Conservation (phyloP, 2,888 invertebrate genomes). For the Stenurella melanura region DNA sequence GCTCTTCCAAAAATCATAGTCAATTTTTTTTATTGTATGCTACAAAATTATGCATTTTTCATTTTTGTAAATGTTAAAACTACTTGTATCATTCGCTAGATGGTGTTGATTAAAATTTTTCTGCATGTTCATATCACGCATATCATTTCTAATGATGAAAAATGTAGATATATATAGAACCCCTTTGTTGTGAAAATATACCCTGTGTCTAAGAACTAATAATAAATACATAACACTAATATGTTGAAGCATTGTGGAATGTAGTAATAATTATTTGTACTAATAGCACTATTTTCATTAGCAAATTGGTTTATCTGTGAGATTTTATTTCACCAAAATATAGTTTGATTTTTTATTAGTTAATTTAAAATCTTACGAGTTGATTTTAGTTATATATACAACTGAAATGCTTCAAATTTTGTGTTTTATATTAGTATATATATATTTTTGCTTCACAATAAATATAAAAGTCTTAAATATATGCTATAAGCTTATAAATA, state of each 20-base stretch:
- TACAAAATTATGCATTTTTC: no score
- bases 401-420: conserved; percentile 40
- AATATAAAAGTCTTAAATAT: conserved; percentile 30
- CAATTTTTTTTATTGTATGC: no score
- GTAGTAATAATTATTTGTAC: background rate
- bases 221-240: conserved; percentile 3
- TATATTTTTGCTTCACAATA: conserved; percentile 28
- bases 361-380: background rate
- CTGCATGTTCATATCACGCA: no score
- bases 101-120: no score
- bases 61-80: no score
- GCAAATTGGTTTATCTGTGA: background rate
- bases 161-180: no score
- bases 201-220: conserved; percentile 1
- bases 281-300: background rate
- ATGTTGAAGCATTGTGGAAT: conserved; percentile 21
- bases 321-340: background rate
- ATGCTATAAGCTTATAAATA: conserved; percentile 15
- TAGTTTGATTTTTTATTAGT: background rate
- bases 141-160: no score
- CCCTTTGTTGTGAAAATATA: background rate
- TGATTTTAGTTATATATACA: conserved; percentile 15
- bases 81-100: no score
- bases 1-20: no score
- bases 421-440: conserved; percentile 1